These are phyloP conservation scores for Empis stercorea DNA, from an alignment of 2,888 invertebrate species.

Conservation along the genomic window DNA sequence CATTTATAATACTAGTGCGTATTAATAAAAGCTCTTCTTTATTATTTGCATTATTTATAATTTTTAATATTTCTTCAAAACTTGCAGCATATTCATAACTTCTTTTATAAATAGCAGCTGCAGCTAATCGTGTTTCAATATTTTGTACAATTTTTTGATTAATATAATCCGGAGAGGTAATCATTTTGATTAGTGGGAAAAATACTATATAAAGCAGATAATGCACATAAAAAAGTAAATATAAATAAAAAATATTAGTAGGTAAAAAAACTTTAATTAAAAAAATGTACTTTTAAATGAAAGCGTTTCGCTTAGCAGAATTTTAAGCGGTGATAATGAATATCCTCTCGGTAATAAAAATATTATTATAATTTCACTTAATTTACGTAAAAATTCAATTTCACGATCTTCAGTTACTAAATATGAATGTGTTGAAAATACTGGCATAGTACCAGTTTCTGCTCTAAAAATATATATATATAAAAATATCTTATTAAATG, in stretches of 20 bases:
- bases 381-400: slow-evolving; percentile 63
- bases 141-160: slow-evolving; percentile 76
- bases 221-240: background rate
- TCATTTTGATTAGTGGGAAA: slow-evolving; percentile 66
- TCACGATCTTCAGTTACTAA: slow-evolving; percentile 61
- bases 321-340: slow-evolving; percentile 61
- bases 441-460: slow-evolving; percentile 49
- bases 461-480: slow-evolving; percentile 33
- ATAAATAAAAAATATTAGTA: background rate
- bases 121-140: slow-evolving; percentile 66
- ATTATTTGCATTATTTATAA: slow-evolving; percentile 69
- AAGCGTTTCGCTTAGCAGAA: slow-evolving; percentile 69
- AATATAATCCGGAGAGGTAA: slow-evolving; percentile 84
- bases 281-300: slow-evolving; percentile 82
- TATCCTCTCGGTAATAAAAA: slow-evolving; percentile 72
- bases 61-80: slow-evolving; percentile 76
- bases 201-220: slow-evolving; percentile 41
- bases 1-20: slow-evolving; percentile 74
- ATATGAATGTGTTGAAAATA: slow-evolving; percentile 62
- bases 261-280: slow-evolving; percentile 22
- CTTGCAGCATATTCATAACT: slow-evolving; percentile 81
- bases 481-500: background rate
- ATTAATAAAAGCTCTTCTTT: slow-evolving; percentile 73
- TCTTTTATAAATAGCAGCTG: slow-evolving; percentile 62
- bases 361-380: slow-evolving; percentile 71